These are phyloP conservation scores for Tipula lateralis DNA, from an alignment of 2,888 invertebrate species.

Conservation along the genomic window DNA sequence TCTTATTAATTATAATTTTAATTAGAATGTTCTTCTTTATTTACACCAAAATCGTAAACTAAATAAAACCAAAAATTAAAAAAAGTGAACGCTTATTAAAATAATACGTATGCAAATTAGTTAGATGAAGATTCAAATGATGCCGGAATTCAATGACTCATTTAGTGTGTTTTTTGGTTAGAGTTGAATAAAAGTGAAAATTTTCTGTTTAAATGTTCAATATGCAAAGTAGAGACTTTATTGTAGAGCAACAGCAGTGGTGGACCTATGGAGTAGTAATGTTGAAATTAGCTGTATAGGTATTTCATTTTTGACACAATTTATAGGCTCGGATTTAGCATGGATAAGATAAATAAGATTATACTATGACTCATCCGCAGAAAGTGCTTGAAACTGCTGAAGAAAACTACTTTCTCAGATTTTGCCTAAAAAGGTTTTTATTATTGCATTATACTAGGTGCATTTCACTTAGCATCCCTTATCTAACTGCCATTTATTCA, in stretches of 20 bases:
- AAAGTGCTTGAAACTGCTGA: too few species aligned
- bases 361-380: too few species aligned
- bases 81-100: not conserved
- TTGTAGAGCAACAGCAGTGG: not conserved
- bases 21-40: not conserved
- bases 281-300: too few species aligned
- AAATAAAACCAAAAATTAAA: not conserved
- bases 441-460: too few species aligned
- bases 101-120: not conserved
- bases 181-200: not conserved
- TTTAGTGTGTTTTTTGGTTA: not conserved
- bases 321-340: too few species aligned
- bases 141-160: not conserved
- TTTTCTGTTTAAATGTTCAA: not conserved
- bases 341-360: too few species aligned
- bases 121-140: not conserved
- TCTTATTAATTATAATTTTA: not conserved
- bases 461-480: too few species aligned
- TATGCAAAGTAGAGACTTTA: not conserved
- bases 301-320: too few species aligned
- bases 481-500: too few species aligned
- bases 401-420: too few species aligned
- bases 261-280: too few species aligned
- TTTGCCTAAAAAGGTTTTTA: too few species aligned
- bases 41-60: not conserved